Evolutionary conservation across 2,888 invertebrate genomes (phyloP).

Genomic region (Torymus texanus): DNA sequence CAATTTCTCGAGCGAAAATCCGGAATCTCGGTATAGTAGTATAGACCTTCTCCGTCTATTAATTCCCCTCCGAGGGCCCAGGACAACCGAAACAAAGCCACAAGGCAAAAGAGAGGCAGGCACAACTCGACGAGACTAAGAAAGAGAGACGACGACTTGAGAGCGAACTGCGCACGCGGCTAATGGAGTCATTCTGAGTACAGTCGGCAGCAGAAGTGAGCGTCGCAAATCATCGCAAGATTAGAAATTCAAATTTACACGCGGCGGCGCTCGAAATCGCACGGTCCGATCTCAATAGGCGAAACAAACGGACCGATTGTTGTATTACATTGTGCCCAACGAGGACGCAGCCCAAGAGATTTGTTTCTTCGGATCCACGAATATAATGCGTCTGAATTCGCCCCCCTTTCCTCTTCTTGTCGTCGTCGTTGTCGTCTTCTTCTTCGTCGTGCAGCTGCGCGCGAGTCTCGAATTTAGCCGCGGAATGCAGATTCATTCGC

Average conservation of each 20-base stretch:
- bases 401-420: neutral
- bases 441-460: neutral
- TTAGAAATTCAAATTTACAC: constrained; percentile 73
- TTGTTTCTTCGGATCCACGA: constrained; percentile 41
- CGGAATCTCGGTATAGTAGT: no score
- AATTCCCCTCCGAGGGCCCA: no score
- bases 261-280: constrained; percentile 68
- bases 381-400: constrained; percentile 22
- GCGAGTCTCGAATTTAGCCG: constrained; percentile 22
- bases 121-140: neutral
- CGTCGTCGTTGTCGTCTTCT: neutral
- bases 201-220: constrained; percentile 68
- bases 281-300: constrained; percentile 47
- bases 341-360: constrained; percentile 13
- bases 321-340: constrained; percentile 15
- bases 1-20: no score
- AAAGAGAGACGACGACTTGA: constrained; percentile 60
- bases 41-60: no score
- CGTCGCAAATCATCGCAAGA: constrained; percentile 70
- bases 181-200: constrained; percentile 74
- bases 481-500: constrained; percentile 44
- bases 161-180: constrained; percentile 66
- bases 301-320: constrained; percentile 47
- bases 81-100: no score
- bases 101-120: no score